A percentile compares a stretch with the other conserved stretches of the same genome.
Evolutionary conservation across 2,113 vertebrate genomes (phyloP).

Genomic region (Dendropsophus ebraccatus): DNA sequence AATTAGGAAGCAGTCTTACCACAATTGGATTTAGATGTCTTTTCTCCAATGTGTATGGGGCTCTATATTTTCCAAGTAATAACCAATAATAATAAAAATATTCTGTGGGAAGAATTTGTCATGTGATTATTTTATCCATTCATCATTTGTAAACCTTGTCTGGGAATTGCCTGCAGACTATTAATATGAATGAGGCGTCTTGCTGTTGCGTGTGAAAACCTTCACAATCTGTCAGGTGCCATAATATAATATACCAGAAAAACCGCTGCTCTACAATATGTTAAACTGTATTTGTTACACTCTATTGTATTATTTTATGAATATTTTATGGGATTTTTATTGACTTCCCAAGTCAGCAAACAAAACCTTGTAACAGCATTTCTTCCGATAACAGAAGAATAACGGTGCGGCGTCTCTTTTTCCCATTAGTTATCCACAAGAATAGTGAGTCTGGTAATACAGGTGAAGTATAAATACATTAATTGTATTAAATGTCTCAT

Average conservation of each 20-base stretch:
- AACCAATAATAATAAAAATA: background rate
- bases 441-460: background rate
- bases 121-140: conserved; percentile 19
- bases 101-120: background rate
- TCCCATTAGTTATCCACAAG: background rate
- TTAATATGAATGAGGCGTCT: conserved; percentile 45
- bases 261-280: conserved; percentile 21
- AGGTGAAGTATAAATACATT: background rate
- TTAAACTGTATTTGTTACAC: conserved; percentile 30
- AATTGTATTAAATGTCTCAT: no score
- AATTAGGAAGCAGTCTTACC: no score
- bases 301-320: conserved; percentile 34
- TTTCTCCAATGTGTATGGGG: no score
- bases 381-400: background rate
- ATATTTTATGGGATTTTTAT: conserved; percentile 44
- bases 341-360: conserved; percentile 27
- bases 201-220: background rate
- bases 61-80: no score
- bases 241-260: conserved; percentile 12
- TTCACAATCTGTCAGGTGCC: conserved; percentile 5
- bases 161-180: background rate
- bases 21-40: no score
- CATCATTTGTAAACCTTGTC: background rate
- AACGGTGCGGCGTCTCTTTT: background rate
- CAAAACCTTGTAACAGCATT: background rate